A percentile compares a stretch with the other conserved stretches of the same genome.
These are phyloP conservation scores for Homarus gammarus DNA, from an alignment of 2,888 invertebrate species.

Conservation along the genomic window DNA sequence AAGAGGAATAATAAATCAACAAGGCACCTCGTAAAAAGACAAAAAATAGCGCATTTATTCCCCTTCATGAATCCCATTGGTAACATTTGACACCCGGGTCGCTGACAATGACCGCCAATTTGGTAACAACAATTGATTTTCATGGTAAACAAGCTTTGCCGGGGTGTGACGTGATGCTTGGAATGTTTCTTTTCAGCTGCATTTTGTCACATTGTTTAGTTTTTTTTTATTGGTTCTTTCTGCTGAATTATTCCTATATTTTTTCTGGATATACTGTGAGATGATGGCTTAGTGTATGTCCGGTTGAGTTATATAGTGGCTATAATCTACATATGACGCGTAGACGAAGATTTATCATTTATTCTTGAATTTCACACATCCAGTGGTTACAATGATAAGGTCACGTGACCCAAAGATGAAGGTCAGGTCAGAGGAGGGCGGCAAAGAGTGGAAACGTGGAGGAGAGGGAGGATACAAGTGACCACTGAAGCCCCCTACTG, in stretches of 20 bases:
- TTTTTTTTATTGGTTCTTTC: too few species aligned
- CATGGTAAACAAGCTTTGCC: slow-evolving; percentile 13
- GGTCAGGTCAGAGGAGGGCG: neutral
- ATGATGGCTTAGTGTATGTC: too few species aligned
- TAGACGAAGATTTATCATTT: too few species aligned
- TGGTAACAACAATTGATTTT: slow-evolving; percentile 29
- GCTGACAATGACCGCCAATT: slow-evolving; percentile 12
- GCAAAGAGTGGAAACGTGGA: neutral
- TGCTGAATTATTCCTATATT: too few species aligned
- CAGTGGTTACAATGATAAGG: neutral
- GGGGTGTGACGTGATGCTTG: neutral
- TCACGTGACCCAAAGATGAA: neutral
- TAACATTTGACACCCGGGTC: neutral
- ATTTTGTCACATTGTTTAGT: neutral
- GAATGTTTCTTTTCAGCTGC: neutral
- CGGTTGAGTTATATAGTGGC: too few species aligned
- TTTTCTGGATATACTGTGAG: too few species aligned
- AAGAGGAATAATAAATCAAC: too few species aligned
- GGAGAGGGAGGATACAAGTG: neutral
- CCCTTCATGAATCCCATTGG: slow-evolving; percentile 6
- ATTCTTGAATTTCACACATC: too few species aligned
- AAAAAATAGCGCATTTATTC: neutral
- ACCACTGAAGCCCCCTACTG: neutral
- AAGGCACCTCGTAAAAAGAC: neutral
- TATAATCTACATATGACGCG: too few species aligned